A percentile compares a stretch with the other conserved stretches of the same genome.
These are phyloP conservation scores for Craterocephalus amniculus DNA, from an alignment of 2,797 vertebrate species.

Conservation along the genomic window DNA sequence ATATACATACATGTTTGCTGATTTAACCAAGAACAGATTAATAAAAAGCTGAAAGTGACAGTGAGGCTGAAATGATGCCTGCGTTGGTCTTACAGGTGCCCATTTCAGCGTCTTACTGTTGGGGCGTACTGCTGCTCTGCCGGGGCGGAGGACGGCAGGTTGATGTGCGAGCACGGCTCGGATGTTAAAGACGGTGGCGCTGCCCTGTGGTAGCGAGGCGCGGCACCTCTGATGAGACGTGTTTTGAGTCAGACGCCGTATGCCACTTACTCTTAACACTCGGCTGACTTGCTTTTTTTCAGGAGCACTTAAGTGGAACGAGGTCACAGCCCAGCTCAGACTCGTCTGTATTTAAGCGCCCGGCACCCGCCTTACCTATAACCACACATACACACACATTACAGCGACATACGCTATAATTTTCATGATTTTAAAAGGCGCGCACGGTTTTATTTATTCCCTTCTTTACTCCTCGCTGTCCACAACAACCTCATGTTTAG, in stretches of 20 bases:
- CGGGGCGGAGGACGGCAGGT: conserved; percentile 38
- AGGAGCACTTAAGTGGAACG: conserved; percentile 78
- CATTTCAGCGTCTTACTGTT: conserved; percentile 17
- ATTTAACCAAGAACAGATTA: background rate
- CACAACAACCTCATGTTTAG: conserved; percentile 1
- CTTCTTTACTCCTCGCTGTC: background rate
- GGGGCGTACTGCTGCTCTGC: conserved; percentile 20
- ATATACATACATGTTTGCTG: background rate
- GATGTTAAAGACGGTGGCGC: conserved; percentile 69
- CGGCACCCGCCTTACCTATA: conserved; percentile 33
- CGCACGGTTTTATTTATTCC: background rate
- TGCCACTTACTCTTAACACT: conserved; percentile 82
- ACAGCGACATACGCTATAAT: conserved; percentile 7
- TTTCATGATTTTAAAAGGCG: conserved; percentile 9
- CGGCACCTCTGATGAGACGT: conserved; percentile 78
- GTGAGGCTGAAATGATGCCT: background rate
- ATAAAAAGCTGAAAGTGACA: background rate
- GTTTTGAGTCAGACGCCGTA: conserved; percentile 82
- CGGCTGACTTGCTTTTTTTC: conserved; percentile 72
- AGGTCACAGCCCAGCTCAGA: conserved; percentile 50
- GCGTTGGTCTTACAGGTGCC: background rate
- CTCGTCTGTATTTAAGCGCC: conserved; percentile 53
- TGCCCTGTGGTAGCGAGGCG: conserved; percentile 53
- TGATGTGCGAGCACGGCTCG: conserved; percentile 24
- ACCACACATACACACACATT: conserved; percentile 14